Percentiles rank a stretch among this genome's conserved stretches.
Conservation (phyloP, 2,888 invertebrate genomes). For the Sicus ferrugineus region DNA sequence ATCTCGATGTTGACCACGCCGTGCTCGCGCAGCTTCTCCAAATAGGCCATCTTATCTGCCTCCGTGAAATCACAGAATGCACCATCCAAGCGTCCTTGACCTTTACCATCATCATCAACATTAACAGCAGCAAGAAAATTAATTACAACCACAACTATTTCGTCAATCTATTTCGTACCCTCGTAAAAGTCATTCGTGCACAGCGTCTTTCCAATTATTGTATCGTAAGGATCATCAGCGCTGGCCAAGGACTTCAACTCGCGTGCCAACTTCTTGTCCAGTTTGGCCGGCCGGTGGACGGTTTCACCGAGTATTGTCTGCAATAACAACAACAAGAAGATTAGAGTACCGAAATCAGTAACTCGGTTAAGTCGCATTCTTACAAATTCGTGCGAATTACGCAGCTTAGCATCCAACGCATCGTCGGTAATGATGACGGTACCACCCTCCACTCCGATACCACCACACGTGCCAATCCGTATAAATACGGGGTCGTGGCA, state of each 20-base stretch:
- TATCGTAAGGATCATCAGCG: slow-evolving; percentile 83
- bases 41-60: slow-evolving; percentile 88
- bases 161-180: slow-evolving; percentile 68
- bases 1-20: slow-evolving; percentile 97
- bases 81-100: slow-evolving; percentile 94
- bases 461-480: slow-evolving; percentile 93
- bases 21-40: slow-evolving; percentile 75
- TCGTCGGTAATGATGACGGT: slow-evolving; percentile 94
- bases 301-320: slow-evolving; percentile 86
- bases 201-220: slow-evolving; percentile 90
- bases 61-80: slow-evolving; percentile 95
- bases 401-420: slow-evolving; percentile 86
- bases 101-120: no score
- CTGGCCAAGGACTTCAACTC: slow-evolving; percentile 81
- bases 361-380: slow-evolving; percentile 49
- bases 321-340: not conserved
- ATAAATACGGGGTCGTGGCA: slow-evolving; percentile 90
- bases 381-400: slow-evolving; percentile 85
- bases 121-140: not conserved
- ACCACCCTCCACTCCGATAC: slow-evolving; percentile 90
- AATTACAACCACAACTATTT: no score
- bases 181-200: slow-evolving; percentile 99
- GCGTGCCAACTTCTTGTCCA: slow-evolving; percentile 81
- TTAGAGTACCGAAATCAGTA: not conserved
- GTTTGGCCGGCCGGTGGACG: slow-evolving; percentile 80